These are phyloP conservation scores for Nothocercus nigrocapillus DNA, from an alignment of 2,113 vertebrate species.

Conservation along the genomic window DNA sequence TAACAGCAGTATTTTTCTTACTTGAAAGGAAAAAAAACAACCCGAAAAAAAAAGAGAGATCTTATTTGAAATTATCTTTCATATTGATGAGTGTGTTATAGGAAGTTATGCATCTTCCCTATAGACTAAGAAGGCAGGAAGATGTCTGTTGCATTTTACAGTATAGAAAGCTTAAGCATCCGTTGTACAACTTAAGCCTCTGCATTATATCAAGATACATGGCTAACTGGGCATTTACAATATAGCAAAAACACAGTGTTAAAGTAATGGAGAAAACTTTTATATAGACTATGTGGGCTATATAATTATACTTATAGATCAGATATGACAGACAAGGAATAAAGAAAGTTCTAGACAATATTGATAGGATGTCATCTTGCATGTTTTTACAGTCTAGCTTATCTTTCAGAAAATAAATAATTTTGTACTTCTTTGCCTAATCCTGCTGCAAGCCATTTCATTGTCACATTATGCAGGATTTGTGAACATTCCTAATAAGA, in stretches of 20 bases:
- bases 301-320: neutral
- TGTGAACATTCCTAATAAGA: slow-evolving; percentile 14
- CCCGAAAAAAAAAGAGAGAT: neutral
- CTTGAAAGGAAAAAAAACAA: too few relatives aligned
- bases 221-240: neutral
- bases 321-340: neutral
- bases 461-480: slow-evolving; percentile 29
- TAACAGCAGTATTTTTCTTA: neutral
- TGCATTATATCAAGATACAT: neutral
- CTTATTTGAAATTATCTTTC: neutral
- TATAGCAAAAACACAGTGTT: neutral
- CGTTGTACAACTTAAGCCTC: neutral
- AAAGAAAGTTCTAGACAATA: neutral
- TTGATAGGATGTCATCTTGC: neutral
- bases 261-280: neutral
- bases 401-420: slow-evolving; percentile 19
- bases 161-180: neutral
- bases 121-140: neutral
- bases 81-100: neutral
- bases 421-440: neutral
- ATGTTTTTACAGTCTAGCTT: neutral
- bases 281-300: neutral
- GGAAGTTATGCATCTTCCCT: neutral
- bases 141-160: neutral
- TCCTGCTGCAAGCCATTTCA: slow-evolving; percentile 17